phyloP scores from a whole-genome alignment of 2,888 invertebrate species.

The Conchocele bisecta region DNA sequence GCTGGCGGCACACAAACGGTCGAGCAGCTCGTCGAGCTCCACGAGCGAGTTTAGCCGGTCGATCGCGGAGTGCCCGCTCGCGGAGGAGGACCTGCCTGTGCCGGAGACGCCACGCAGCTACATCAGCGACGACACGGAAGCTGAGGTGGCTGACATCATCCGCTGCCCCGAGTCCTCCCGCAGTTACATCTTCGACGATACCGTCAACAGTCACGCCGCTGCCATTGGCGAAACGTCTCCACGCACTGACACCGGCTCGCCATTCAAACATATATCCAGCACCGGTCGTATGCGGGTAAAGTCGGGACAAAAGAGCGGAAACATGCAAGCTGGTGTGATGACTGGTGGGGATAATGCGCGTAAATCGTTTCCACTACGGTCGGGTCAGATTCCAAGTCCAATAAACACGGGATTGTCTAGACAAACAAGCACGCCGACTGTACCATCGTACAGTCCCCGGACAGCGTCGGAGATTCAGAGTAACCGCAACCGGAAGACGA shows the following conservation, averaged over 20 bases:
- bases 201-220: neutral
- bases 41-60: slow-evolving; percentile 45
- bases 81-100: slow-evolving; percentile 33
- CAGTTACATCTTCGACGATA: slow-evolving; percentile 9
- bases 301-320: neutral
- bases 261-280: neutral
- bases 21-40: slow-evolving; percentile 47
- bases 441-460: slow-evolving; percentile 23
- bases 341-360: neutral
- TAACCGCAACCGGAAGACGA: slow-evolving; percentile 39
- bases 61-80: slow-evolving; percentile 32
- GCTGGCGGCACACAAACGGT: slow-evolving; percentile 31
- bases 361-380: neutral
- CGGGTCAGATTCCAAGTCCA: neutral
- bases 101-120: slow-evolving; percentile 31
- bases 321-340: neutral
- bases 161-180: neutral
- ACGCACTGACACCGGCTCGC: neutral
- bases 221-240: neutral
- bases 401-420: slow-evolving; percentile 22
- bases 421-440: slow-evolving; percentile 42
- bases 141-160: neutral
- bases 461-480: slow-evolving; percentile 22
- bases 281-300: neutral
- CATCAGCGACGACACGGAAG: slow-evolving; percentile 22